Base-by-base conservation (phyloP, 2,113 vertebrate species). In the Chaenocephalus aceratus region DNA sequence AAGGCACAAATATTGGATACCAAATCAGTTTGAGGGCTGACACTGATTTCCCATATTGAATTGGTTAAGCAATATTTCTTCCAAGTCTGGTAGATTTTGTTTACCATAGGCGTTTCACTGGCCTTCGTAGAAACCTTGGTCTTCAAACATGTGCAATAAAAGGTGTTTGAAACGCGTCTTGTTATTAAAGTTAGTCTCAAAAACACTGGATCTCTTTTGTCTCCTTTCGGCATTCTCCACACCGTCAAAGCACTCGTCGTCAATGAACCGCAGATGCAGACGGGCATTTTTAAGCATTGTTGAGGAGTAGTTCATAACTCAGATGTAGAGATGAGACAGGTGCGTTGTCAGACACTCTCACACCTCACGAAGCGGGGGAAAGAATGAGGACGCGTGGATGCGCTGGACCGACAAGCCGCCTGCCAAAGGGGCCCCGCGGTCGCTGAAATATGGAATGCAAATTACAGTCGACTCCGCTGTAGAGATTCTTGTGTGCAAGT, bases 401-500 rank as follows among this genome's bases (percentile, higher is more conserved):
- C 30, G 65, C 61, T 54, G 68, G 64, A 71, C 57, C 14, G 14
- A 71, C 45, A 56, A 61, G 66, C 56, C 51, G 30, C 15, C 34
- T 46, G 77, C 63, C 78, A 49, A 60, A 30, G 46, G 61, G 58
- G 68, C 84, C 70, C 62, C 4, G 62, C n/a, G 0, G 65, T 12
- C 15, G 21, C 48, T 44, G 71, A 67, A 71, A 82, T 75, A 67
- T 52, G 83, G 77, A 82, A 77, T 87, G 77, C 63, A 86, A 87
- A 82, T 83, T 77, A 71, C 79, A 78, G 63, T 57, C 26, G 72
- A 26, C 60, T 69, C 49, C 5, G n/a, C 52, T 53, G 59, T 48
- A 23, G 54, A 72, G 62, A 90, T 89, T 88, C 75, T 80, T 84
- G 80, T 67, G 63, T 67, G 45, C 51, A 44, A 69, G 74, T 83